Percentiles rank a stretch among this genome's conserved stretches.
Conservation (phyloP, 2,797 vertebrate genomes). For the Melanotaenia nigrans region DNA sequence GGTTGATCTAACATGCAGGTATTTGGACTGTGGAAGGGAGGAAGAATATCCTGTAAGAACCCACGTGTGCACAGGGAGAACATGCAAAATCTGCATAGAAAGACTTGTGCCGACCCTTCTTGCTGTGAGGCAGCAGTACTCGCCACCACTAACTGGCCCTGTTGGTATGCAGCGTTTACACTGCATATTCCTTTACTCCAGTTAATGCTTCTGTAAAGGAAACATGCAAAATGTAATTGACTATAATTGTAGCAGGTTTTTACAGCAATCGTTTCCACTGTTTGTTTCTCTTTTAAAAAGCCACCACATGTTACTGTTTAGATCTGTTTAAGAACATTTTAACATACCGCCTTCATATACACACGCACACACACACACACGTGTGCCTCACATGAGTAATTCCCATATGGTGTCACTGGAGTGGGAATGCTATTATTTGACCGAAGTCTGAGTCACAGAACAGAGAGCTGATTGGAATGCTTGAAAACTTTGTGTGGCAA, state of each 20-base stretch:
- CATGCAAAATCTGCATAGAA: too few species aligned
- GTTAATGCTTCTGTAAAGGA: not conserved
- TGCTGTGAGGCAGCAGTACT: too few species aligned
- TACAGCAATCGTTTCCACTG: constrained; percentile 2
- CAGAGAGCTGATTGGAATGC: constrained; percentile 16
- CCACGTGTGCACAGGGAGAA: too few species aligned
- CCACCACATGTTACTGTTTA: constrained; percentile 47
- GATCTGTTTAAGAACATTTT: constrained; percentile 51
- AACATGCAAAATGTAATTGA: not conserved
- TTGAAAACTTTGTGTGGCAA: constrained; percentile 3
- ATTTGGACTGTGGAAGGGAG: too few species aligned
- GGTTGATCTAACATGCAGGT: too few species aligned
- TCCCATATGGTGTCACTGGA: constrained; percentile 52
- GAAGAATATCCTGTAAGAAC: too few species aligned
- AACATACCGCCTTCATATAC: constrained; percentile 23
- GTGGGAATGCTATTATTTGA: constrained; percentile 29
- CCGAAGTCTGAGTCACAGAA: constrained; percentile 55
- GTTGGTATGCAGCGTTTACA: not conserved
- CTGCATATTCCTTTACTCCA: not conserved
- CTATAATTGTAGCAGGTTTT: not conserved
- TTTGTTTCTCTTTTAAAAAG: constrained; percentile 45
- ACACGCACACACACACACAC: constrained; percentile 46
- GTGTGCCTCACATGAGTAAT: constrained; percentile 56
- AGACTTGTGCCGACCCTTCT: too few species aligned
- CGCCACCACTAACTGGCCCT: too few species aligned